Conservation (phyloP, 2,797 vertebrate genomes). For the Hoplostethus atlanticus region DNA sequence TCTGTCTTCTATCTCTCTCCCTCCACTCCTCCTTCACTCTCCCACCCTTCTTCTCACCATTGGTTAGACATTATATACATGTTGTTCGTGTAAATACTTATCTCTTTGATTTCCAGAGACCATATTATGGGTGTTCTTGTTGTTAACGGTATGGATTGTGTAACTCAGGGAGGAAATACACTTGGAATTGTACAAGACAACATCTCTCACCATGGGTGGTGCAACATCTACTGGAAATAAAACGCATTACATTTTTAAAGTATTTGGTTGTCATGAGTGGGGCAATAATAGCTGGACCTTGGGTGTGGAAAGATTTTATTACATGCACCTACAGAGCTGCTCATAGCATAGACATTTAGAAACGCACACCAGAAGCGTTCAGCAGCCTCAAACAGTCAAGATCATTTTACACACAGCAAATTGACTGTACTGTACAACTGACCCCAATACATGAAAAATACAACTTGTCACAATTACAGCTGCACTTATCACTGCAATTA, state of each 20-base stretch:
- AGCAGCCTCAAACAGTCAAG: slow-evolving; percentile 77
- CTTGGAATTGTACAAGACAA: neutral
- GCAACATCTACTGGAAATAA: slow-evolving; percentile 62
- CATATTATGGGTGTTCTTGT: slow-evolving; percentile 29
- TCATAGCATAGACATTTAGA: slow-evolving; percentile 73
- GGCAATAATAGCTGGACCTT: slow-evolving; percentile 27
- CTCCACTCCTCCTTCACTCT: neutral
- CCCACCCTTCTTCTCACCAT: slow-evolving; percentile 6
- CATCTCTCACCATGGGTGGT: slow-evolving; percentile 27
- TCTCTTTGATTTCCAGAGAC: slow-evolving; percentile 49
- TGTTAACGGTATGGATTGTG: slow-evolving; percentile 11
- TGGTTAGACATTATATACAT: neutral
- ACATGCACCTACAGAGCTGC: slow-evolving; percentile 83
- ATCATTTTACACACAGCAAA: slow-evolving; percentile 73
- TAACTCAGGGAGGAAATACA: slow-evolving; percentile 11
- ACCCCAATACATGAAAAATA: slow-evolving; percentile 70
- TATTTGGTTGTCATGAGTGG: no score
- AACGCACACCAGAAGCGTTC: slow-evolving; percentile 73
- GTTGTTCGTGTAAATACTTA: slow-evolving; percentile 17
- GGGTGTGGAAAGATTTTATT: slow-evolving; percentile 78
- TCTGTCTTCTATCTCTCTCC: slow-evolving; percentile 6
- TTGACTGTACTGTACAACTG: slow-evolving; percentile 64
- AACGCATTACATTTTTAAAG: slow-evolving; percentile 52
- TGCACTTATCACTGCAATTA: slow-evolving; percentile 71
- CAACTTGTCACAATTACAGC: slow-evolving; percentile 70